Conservation (phyloP, 2,113 vertebrate species). For the Rhagologus leucostigma region DNA sequence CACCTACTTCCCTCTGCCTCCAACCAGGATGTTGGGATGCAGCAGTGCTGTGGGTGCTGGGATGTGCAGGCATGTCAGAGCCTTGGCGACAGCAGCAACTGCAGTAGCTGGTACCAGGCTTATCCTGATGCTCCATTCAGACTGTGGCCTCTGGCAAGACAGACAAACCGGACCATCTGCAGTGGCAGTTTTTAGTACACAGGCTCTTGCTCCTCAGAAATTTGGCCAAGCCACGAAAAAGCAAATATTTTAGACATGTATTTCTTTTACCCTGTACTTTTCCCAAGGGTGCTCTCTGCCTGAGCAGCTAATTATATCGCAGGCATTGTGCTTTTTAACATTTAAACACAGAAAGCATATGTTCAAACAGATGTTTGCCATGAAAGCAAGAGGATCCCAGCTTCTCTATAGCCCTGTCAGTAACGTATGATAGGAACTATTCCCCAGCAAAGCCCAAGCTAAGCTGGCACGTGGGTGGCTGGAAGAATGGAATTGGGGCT, state of each 20-base stretch:
- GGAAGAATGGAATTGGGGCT: background rate
- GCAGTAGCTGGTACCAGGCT: background rate
- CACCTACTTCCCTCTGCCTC: background rate
- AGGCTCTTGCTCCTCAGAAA: constrained; percentile 15
- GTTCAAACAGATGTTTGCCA: constrained; percentile 39
- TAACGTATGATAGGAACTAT: background rate
- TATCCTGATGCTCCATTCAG: background rate
- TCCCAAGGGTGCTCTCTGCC: constrained; percentile 32
- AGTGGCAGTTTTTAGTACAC: background rate
- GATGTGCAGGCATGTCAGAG: background rate
- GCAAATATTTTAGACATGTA: constrained; percentile 22
- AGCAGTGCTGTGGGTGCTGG: background rate
- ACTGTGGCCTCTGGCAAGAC: background rate
- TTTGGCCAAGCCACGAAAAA: constrained; percentile 43
- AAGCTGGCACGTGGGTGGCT: background rate
- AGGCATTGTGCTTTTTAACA: constrained; percentile 32
- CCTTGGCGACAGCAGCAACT: background rate
- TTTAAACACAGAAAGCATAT: constrained; percentile 22
- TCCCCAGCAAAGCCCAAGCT: background rate
- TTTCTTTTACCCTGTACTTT: constrained; percentile 49
- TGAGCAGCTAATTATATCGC: background rate
- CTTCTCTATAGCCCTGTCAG: background rate
- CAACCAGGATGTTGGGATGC: background rate
- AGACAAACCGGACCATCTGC: background rate
- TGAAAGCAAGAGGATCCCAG: constrained; percentile 11